A percentile compares a stretch with the other conserved stretches of the same genome.
phyloP scores from a whole-genome alignment of 1,140 invertebrate genomes.

The Pachypsylla venusta region DNA sequence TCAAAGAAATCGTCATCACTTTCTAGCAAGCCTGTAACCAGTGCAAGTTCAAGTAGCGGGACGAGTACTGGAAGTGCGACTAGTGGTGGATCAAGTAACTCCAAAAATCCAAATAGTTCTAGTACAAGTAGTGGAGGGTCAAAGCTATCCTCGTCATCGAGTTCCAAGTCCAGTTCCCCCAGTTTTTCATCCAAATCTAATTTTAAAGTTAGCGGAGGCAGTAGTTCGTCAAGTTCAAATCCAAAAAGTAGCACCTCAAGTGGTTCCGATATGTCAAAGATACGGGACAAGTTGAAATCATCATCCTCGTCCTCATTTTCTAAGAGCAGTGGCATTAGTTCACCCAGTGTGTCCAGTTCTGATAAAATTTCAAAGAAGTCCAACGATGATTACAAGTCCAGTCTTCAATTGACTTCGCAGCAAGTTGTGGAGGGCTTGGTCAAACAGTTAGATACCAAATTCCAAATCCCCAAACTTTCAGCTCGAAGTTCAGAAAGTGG shows the following conservation, averaged over 20 bases:
- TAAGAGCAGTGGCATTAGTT: conserved; percentile 33
- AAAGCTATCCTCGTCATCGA: conserved; percentile 10
- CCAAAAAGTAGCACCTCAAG: conserved; percentile 5
- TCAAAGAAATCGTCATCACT: conserved; percentile 51
- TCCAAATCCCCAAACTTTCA: conserved; percentile 70
- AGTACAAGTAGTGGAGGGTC: neutral
- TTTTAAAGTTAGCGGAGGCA: neutral
- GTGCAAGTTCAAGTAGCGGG: conserved; percentile 20
- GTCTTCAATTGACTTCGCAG: conserved; percentile 29
- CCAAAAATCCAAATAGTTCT: neutral
- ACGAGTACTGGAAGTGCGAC: conserved; percentile 11
- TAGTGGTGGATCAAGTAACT: neutral
- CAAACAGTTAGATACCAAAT: conserved; percentile 64
- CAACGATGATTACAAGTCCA: conserved; percentile 38
- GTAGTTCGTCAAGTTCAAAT: neutral
- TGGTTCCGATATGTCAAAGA: neutral
- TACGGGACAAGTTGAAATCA: neutral
- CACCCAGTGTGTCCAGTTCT: conserved; percentile 24
- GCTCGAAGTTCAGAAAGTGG: conserved; percentile 25
- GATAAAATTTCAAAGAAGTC: conserved; percentile 4
- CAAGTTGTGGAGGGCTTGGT: conserved; percentile 52
- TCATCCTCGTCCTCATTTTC: neutral
- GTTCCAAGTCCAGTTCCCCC: conserved; percentile 4
- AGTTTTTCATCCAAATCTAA: neutral
- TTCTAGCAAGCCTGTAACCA: conserved; percentile 12